These are phyloP conservation scores for Chiroxiphia lanceolata DNA, from an alignment of 2,797 vertebrate genomes.

Conservation along the genomic window DNA sequence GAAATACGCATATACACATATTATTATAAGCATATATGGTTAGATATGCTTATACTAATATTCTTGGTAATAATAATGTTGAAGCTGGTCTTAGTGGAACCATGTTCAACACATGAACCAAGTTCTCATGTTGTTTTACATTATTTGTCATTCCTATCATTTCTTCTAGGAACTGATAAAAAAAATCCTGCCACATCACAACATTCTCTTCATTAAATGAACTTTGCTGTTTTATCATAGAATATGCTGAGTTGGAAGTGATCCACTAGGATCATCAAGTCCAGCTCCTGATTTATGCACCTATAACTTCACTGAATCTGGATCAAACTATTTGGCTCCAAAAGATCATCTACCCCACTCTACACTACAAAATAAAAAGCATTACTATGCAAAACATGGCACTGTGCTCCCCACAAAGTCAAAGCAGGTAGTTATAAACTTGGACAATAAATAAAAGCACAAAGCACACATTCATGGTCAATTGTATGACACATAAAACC, in stretches of 20 bases:
- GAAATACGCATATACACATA: background rate
- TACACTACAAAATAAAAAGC: background rate
- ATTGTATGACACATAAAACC: background rate
- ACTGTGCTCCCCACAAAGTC: background rate
- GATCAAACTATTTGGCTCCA: background rate
- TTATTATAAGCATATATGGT: background rate
- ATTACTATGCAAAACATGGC: background rate
- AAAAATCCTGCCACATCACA: rapidly evolving
- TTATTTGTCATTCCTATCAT: background rate
- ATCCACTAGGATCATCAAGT: background rate
- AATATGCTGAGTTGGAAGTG: background rate
- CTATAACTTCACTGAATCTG: background rate
- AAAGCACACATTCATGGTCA: background rate
- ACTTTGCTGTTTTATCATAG: background rate
- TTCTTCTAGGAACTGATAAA: background rate
- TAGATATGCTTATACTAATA: background rate
- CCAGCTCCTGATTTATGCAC: background rate
- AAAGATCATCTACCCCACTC: background rate
- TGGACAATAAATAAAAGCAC: background rate
- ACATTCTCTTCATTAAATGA: background rate
- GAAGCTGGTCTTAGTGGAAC: background rate
- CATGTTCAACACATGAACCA: background rate
- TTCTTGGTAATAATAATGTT: background rate
- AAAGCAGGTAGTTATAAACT: background rate
- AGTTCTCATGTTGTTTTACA: background rate